Evolutionary conservation across 2,113 vertebrate species (phyloP), one percentile per base, ranked within the genome.

Genomic region (Solea solea): DNA sequence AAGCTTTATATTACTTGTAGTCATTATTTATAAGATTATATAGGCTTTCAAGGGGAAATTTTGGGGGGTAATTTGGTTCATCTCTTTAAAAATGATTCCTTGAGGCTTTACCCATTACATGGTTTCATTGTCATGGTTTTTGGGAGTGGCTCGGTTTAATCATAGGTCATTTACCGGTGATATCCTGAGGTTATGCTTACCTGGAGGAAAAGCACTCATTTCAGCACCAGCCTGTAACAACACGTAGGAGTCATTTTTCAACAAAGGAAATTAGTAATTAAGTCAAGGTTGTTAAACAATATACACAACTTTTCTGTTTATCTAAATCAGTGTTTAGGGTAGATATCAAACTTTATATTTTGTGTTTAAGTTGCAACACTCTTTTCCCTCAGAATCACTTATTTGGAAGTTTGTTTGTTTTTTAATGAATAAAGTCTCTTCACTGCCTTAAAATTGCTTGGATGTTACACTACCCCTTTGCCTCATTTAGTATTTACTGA

Each of bases 111-210:
- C 41, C 50, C 51, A 70, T 83, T 81, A 80, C 61, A 81, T 70
- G 25, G 57, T 81, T 73, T 81, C 60, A 69, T 74, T 72, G 64
- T 83, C 12, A 78, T n/a, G 10, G 51, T 63, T 73, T 21, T 77
- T 59, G 52, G 64, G 50, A 61, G 28, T 14, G 56, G 64, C 69
- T 46, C 45, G 11, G 14, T 79, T 87, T 86, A 87, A 84, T 88
- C 75, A 66, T 54, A n/a, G 82, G 81, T 79, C 83, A 84, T 89
- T 89, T 85, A 55, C 54, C 82, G 42, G 63, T 73, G 71, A 74
- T 76, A 51, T 67, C 84, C 65, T 14, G 69, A 71, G 79, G 74
- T 70, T 74, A 56, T 72, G 68, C 28, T 48, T 16, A 58, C 50
- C 44, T 39, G 25, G 51, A 61, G 50, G 57, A 70, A 58, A 15